phyloP scores from a whole-genome alignment of 2,888 invertebrate genomes.

The Orthosia gothica region DNA sequence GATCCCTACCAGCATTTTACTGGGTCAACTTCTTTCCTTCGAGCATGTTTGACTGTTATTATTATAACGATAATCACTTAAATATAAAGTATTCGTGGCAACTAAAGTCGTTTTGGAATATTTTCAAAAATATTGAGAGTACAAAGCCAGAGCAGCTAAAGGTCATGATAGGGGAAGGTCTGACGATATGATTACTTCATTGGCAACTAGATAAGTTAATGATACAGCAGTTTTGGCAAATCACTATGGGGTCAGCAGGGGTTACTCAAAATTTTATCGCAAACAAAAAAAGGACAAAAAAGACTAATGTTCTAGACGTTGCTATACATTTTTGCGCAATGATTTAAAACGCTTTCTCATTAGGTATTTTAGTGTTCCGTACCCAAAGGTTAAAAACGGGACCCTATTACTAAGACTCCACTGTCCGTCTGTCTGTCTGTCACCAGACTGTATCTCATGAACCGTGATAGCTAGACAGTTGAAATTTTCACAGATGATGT shows the following conservation, averaged over 20 bases:
- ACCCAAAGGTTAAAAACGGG: too few relatives aligned
- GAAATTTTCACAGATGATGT: too few relatives aligned
- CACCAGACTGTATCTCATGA: too few relatives aligned
- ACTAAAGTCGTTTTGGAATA: not conserved
- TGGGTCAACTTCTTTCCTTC: too few relatives aligned
- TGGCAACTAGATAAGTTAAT: not conserved
- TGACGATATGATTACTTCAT: conserved; percentile 5
- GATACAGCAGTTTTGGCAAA: not conserved
- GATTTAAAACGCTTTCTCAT: not conserved
- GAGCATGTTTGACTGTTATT: too few relatives aligned
- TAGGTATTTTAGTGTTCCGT: too few relatives aligned
- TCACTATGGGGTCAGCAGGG: not conserved
- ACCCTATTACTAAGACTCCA: too few relatives aligned
- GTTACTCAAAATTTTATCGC: conserved; percentile 13
- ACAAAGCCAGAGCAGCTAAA: not conserved
- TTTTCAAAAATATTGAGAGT: not conserved
- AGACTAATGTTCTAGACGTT: not conserved
- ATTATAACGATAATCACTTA: not conserved
- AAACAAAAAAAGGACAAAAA: not conserved
- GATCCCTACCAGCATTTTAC: too few relatives aligned
- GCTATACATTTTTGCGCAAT: not conserved
- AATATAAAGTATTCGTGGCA: not conserved
- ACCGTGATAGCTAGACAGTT: too few relatives aligned
- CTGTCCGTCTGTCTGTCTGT: too few relatives aligned
- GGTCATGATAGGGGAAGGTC: conserved; percentile 10